Evolutionary conservation across 2,797 vertebrate species (phyloP), one percentile per base, ranked within the genome.

Genomic region (Parauchenoglanis ngamensis): DNA sequence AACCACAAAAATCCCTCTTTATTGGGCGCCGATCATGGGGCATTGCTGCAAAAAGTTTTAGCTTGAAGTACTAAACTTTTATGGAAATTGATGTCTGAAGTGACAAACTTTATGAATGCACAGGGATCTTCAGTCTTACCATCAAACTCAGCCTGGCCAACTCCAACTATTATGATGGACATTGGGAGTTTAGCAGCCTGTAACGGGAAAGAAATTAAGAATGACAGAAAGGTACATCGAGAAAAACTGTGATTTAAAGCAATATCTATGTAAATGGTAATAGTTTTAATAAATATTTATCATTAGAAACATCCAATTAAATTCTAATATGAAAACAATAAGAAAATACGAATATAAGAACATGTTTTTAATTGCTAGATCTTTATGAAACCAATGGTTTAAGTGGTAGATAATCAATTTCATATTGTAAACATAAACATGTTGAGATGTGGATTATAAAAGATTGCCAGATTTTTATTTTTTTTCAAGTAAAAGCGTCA

Each of bases 101-200:
- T 57, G 25, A 40, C 23, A 57, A 44, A 44, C n/a, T 63, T 28
- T 21, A 63, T 52, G 40, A 31, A 77, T 28, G 23, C 23, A 31
- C 7, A 65, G 63, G 1, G 21, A 56, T 61, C 11, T 75, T 13
- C 11, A 21, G 11, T 90, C 95, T 98, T 94, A 99, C 98, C 98
- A 65, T 99, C 98, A 6, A 99, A 99, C 92, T 99, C 98, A 0
- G 98, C 98, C 92, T 98, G 98, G 85, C 98, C 98, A 15, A 99
- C 98, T 86, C 98, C 98, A 61, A 99, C 95, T 83, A 99, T 99
- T 94, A 98, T 98, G 95, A 99, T 98, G 70, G 98, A 99, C 98
- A 99, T 98, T 83, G 98, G 98, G 56, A 99, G 96, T 92, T 97
- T 97, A 91, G 98, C 97, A 57, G 97, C 98, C 98, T 99, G 94